Conservation (phyloP, 1,140 invertebrate genomes). For the Drosophila melanica region DNA sequence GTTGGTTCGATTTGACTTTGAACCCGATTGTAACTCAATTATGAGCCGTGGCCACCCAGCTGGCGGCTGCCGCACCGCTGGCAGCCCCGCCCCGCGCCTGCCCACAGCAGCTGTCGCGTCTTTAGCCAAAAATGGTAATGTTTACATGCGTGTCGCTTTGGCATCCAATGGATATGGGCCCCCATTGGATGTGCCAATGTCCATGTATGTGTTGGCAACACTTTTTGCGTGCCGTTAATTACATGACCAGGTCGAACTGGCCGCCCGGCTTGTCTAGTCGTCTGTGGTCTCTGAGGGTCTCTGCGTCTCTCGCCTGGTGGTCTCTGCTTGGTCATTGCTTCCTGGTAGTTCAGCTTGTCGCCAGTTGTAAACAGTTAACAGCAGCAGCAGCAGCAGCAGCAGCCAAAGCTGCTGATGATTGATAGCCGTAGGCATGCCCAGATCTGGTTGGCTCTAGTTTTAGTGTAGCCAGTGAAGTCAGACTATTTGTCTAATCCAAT, state of each 20-base stretch:
- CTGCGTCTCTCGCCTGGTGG: slow-evolving; percentile 64
- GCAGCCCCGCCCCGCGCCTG: background rate
- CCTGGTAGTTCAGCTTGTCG: slow-evolving; percentile 77
- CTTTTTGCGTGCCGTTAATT: slow-evolving; percentile 82
- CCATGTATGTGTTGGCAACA: slow-evolving; percentile 76
- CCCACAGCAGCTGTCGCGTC: slow-evolving; percentile 68
- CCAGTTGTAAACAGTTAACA: slow-evolving; percentile 69
- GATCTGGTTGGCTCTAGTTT: background rate
- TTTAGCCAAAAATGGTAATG: slow-evolving; percentile 82
- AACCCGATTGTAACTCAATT: slow-evolving; percentile 75
- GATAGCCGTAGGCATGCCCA: slow-evolving; percentile 60
- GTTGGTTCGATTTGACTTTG: slow-evolving; percentile 72
- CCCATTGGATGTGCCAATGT: slow-evolving; percentile 49
- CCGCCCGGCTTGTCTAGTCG: slow-evolving; percentile 57
- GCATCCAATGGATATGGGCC: slow-evolving; percentile 28
- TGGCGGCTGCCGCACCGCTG: background rate
- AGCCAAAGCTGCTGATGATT: slow-evolving; percentile 55
- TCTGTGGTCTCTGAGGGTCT: slow-evolving; percentile 71
- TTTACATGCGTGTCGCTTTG: slow-evolving; percentile 78
- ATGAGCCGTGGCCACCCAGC: slow-evolving; percentile 69
- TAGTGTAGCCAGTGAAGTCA: background rate
- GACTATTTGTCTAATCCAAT: slow-evolving; percentile 68
- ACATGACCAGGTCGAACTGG: slow-evolving; percentile 50
- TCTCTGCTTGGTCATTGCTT: slow-evolving; percentile 78
- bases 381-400: slow-evolving; percentile 27